Base-by-base conservation (phyloP, 1,140 invertebrate genomes). In the Elymnias hypermnestra region DNA sequence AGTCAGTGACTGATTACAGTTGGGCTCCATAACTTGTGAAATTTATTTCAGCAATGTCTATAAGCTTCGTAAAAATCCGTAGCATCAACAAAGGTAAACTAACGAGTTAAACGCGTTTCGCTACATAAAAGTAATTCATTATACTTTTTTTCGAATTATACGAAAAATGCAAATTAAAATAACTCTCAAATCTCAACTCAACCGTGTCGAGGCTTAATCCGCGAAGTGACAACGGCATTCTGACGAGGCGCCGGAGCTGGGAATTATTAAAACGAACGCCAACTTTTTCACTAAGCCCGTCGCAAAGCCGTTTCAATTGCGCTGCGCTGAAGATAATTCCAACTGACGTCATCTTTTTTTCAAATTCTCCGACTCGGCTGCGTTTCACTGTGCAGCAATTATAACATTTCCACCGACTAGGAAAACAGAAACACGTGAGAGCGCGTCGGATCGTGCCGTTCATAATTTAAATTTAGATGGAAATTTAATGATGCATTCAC, bases 241-340 rank as follows among this genome's bases (percentile, higher is more conserved):
- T 83, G 78, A 77, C 78, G 82, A 85, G 82, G 82, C 76, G 82
- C 82, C 78, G 77, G 75, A 79, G 76, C 78, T 75, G 74, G 77
- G 78, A 84, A 83, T 85, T 83, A 85, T 85, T 82, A 85, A 85
- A 85, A 85, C 81, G 81, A 85, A 85, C 82, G 78, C 78, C 82
- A 85, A 83, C 78, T 85, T 85, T 84, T 84, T 83, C 78, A 83
- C 75, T 85, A 82, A 85, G 78, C 82, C 59, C 74, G 73, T 82
- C 76, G 78, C 78, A 85, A 85, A 85, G 82, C 82, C 82, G 78
- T 85, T 85, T 82, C 78, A 83, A 83, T 85, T 82, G 82, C 82
- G 73, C 78, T 83, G 77, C 78, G 78, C 82, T 85, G 78, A 83
- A 83, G 78, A 83, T 85, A 83, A 83, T 83, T 85, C 82, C 82